phyloP scores from a whole-genome alignment of 2,797 vertebrate species.

The Otolemur crassicaudatus region DNA sequence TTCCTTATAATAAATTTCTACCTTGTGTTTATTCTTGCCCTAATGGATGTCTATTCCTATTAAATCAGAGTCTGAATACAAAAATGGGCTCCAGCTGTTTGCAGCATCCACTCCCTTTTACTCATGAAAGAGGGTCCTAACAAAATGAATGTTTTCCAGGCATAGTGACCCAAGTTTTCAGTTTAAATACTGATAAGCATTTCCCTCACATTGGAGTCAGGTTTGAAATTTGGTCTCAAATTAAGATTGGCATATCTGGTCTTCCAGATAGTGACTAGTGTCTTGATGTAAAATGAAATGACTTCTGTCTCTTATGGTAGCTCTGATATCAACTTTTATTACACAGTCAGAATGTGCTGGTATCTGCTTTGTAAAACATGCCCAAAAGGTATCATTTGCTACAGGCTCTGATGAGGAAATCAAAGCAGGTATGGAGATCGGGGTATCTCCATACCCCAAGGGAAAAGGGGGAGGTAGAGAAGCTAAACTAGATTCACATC shows the following conservation, averaged over 20 bases:
- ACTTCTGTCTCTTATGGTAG: slow-evolving; percentile 52
- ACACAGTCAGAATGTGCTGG: not conserved
- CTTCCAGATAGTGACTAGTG: slow-evolving; percentile 55
- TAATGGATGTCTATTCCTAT: slow-evolving; percentile 48
- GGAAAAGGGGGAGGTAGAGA: not conserved
- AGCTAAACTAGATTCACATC: not conserved
- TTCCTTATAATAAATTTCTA: slow-evolving; percentile 47
- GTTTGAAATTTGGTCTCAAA: slow-evolving; percentile 68
- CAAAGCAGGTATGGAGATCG: not conserved
- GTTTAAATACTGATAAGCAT: slow-evolving; percentile 69
- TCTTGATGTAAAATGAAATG: slow-evolving; percentile 74
- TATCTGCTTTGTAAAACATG: not conserved
- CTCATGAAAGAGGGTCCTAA: slow-evolving; percentile 12
- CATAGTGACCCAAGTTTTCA: slow-evolving; percentile 58
- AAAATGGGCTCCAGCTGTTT: slow-evolving; percentile 64
- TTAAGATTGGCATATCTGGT: slow-evolving; percentile 75
- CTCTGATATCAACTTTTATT: slow-evolving; percentile 66
- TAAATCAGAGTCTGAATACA: slow-evolving; percentile 51
- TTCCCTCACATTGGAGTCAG: slow-evolving; percentile 41
- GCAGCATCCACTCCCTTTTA: slow-evolving; percentile 56
- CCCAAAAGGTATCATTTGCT: not conserved
- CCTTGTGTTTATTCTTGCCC: slow-evolving; percentile 58
- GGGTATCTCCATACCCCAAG: no score
- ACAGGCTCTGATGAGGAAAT: not conserved
- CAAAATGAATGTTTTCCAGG: slow-evolving; percentile 63